Conservation (phyloP, 1,140 invertebrate genomes). For the Bradysia coprophila region DNA sequence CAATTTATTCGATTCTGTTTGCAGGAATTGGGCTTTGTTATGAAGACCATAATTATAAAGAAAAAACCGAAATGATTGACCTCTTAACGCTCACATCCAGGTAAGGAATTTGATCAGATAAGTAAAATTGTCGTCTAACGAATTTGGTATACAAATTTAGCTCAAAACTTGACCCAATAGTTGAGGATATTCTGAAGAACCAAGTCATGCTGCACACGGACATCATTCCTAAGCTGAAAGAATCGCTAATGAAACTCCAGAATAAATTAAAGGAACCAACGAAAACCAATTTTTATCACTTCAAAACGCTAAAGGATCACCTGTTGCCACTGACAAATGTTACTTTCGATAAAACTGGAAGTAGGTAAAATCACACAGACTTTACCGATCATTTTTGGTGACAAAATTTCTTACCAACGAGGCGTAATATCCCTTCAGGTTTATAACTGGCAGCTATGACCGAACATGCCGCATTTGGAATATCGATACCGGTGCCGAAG, state of each 20-base stretch:
- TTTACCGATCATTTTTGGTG: not conserved
- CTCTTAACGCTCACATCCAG: conserved; percentile 33
- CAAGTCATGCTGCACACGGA: conserved; percentile 1
- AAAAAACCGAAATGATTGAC: conserved; percentile 35
- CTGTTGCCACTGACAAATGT: conserved; percentile 62
- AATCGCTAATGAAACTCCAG: conserved; percentile 29
- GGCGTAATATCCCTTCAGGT: conserved; percentile 28
- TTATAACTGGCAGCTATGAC: conserved; percentile 66
- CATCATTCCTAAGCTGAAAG: conserved; percentile 13
- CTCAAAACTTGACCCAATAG: conserved; percentile 11
- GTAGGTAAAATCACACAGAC: conserved; percentile 26
- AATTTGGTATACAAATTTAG: too few species aligned
- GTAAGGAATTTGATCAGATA: too few species aligned
- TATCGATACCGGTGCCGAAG: conserved; percentile 46
- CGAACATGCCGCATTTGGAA: conserved; percentile 71
- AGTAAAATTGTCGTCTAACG: too few species aligned
- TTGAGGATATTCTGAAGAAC: conserved; percentile 10
- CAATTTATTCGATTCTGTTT: not conserved
- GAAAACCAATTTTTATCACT: conserved; percentile 41
- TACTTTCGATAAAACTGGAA: conserved; percentile 47
- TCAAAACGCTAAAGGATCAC: conserved; percentile 51
- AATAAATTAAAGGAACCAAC: conserved; percentile 28
- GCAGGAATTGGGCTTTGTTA: conserved; percentile 18
- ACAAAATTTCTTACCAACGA: not conserved
- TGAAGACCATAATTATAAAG: conserved; percentile 23